These are phyloP conservation scores for Hippocampus zosterae DNA, from an alignment of 2,113 vertebrate species.

Conservation along the genomic window DNA sequence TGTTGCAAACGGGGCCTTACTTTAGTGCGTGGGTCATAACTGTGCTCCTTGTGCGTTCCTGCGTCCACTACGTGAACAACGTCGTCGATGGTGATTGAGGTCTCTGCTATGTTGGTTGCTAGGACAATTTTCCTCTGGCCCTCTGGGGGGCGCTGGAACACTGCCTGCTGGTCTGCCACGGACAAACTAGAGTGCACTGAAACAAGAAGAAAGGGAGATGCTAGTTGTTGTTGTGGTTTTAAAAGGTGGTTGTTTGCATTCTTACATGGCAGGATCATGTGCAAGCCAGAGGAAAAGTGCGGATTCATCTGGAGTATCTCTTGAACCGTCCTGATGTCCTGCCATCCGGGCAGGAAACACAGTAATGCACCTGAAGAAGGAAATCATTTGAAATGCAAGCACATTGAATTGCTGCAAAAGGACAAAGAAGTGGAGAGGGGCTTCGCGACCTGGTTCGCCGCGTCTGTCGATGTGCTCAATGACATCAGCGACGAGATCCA, in stretches of 20 bases:
- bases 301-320: constrained; percentile 78
- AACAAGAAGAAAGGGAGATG: constrained; percentile 4
- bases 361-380: constrained; percentile 82
- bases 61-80: constrained; percentile 93
- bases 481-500: constrained; percentile 83
- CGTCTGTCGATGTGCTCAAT: constrained; percentile 83
- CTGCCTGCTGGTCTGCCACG: constrained; percentile 89
- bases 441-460: constrained; percentile 79
- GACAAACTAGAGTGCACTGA: constrained; percentile 94
- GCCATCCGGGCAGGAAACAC: constrained; percentile 97
- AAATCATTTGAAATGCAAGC: not conserved
- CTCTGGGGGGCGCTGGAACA: constrained; percentile 81
- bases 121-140: constrained; percentile 88
- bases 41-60: constrained; percentile 90
- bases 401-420: not conserved
- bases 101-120: constrained; percentile 94
- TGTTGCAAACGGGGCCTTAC: constrained; percentile 45
- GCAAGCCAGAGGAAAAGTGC: constrained; percentile 72
- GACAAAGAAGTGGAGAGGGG: rapidly evolving
- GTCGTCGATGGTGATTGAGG: constrained; percentile 93
- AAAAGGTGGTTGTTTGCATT: not conserved
- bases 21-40: constrained; percentile 90
- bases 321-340: constrained; percentile 89
- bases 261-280: constrained; percentile 87
- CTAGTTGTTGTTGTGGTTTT: not conserved